phyloP scores from a whole-genome alignment of 1,140 invertebrate species.

The Caerostris darwini region DNA sequence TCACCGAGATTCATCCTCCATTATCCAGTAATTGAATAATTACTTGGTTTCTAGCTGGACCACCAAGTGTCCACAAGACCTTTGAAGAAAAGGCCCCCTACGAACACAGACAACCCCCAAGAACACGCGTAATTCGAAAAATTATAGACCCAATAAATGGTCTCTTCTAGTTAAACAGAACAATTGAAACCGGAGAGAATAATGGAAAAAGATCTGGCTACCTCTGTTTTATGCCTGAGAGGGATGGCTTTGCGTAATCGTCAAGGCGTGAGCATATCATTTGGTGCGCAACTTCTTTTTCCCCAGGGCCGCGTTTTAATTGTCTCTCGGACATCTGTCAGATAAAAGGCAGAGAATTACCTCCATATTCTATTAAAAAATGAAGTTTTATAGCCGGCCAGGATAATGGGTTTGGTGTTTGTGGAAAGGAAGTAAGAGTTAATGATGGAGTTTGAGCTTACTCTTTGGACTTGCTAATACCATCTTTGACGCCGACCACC shows the following conservation, averaged over 20 bases:
- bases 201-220: conserved; percentile 1
- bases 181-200: conserved; percentile 18
- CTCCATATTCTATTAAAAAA: conserved; percentile 30
- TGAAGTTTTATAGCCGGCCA: conserved; percentile 22
- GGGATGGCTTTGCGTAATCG: conserved; percentile 13
- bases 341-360: not conserved
- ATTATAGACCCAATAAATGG: conserved; percentile 40
- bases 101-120: not conserved
- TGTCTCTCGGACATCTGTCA: conserved; percentile 61
- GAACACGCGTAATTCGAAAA: conserved; percentile 37
- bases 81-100: not conserved
- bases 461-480: conserved; percentile 48
- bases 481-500: conserved; percentile 38
- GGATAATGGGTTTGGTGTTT: conserved; percentile 60
- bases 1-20: not conserved
- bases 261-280: conserved; percentile 54
- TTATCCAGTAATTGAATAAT: conserved; percentile 56
- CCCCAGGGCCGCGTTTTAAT: not conserved
- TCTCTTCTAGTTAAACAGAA: conserved; percentile 54
- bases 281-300: conserved; percentile 28
- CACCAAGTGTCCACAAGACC: not conserved
- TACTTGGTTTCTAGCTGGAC: not conserved
- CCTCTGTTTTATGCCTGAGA: not conserved
- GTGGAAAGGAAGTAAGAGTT: conserved; percentile 58
- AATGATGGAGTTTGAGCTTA: conserved; percentile 14